Evolutionary conservation across 2,888 invertebrate genomes (phyloP).

Genomic region (Lamellibrachia columna): DNA sequence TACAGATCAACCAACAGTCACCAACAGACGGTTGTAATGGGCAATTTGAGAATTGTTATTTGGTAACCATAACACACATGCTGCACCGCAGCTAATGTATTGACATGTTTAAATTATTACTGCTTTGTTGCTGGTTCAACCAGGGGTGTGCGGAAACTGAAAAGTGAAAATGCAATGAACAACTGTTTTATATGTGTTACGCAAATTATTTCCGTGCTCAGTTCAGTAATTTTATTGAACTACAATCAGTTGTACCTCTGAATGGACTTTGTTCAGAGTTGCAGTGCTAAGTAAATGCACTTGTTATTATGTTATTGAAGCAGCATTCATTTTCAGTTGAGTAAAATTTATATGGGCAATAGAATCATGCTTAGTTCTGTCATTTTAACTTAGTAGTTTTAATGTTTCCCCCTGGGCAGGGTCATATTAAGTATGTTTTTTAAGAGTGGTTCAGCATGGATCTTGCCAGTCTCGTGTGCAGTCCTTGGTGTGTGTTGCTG

Average conservation of each 20-base stretch:
- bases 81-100: not conserved
- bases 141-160: not conserved
- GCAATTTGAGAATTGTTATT: not conserved
- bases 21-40: not conserved
- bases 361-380: not conserved
- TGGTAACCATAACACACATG: not conserved
- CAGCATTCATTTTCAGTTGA: not conserved
- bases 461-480: not conserved
- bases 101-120: slow-evolving; percentile 4
- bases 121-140: not conserved
- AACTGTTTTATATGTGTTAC: not conserved
- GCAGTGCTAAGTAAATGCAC: not conserved
- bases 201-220: not conserved
- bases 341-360: not conserved
- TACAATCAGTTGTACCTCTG: not conserved
- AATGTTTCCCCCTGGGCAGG: not conserved
- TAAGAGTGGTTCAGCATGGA: not conserved
- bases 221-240: not conserved
- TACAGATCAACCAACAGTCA: not conserved
- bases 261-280: too few relatives aligned
- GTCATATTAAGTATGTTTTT: not conserved
- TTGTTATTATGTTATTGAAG: not conserved
- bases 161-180: not conserved
- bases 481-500: not conserved
- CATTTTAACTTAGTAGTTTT: not conserved